Base-by-base conservation (phyloP, 1,140 invertebrate genomes). In the Drosophila ficusphila region DNA sequence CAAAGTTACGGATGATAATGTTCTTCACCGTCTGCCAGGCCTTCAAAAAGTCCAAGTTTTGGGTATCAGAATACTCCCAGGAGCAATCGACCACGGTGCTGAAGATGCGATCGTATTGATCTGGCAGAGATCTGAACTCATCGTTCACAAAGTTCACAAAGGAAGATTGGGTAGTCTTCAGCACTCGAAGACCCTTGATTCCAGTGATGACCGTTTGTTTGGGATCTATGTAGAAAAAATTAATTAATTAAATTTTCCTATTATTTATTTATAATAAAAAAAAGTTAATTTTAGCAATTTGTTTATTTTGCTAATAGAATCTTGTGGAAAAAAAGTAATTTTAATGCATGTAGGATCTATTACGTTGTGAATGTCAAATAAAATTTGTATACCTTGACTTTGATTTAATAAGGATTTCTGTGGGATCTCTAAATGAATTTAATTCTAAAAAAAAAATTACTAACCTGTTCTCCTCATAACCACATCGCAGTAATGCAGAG, bases 131-230 rank as follows among this genome's bases (percentile, higher is more conserved):
- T 18, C 95, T 93, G 73, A 94, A 96, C 68, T 96, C 95, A 74
- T 96, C 95, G 85, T 94, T 93, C 18, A 95, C 93, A 76, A 96
- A 96, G 89, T 96, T 94, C 2, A 94, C 94, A 85, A 96, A 96
- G 4, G 95, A 94, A 1, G 95, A 96, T 79, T 96, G 94, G 0
- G 96, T 96, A 0, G 95, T 96, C 91, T 96, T 96, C 48, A 96
- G 85, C 0, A 96, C 94, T 16, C 94, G 92, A 18, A 96, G 90
- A n/a, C 93, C 93, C 42, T 93, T 94, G 33, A 96, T 90, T 16
- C 95, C 94, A 19, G 94, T 94, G 47, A 93, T 93, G 19, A 96
- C 93, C 29, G 91, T 92, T 21, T 94, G 94, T 2, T 86, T 88
- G 34, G 75, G 78, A 75, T 89, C 91, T 91, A 8, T 0, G 14